Evolutionary conservation across 2,888 invertebrate species (phyloP).

Genomic region (Spialia ferax): DNA sequence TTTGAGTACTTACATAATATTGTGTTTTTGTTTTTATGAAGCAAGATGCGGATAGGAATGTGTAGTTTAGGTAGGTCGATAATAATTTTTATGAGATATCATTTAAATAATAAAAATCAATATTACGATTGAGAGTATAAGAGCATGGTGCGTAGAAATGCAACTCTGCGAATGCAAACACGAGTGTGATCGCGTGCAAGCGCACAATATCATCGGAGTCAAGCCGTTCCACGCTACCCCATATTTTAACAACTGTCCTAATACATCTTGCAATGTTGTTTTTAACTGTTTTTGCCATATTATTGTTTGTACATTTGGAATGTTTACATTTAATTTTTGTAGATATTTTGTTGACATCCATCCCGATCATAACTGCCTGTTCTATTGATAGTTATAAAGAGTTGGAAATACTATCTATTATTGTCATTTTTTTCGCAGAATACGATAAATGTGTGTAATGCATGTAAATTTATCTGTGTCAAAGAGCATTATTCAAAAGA

Average conservation of each 20-base stretch:
- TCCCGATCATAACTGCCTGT: slow-evolving; percentile 20
- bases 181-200: slow-evolving; percentile 76
- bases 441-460: slow-evolving; percentile 48
- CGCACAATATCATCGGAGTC: slow-evolving; percentile 75
- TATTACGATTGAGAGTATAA: slow-evolving; percentile 38
- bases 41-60: too few relatives aligned
- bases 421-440: not conserved
- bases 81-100: slow-evolving; percentile 18
- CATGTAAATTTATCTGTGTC: slow-evolving; percentile 87
- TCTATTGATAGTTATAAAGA: slow-evolving; percentile 9
- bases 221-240: slow-evolving; percentile 79
- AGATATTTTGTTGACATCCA: slow-evolving; percentile 54
- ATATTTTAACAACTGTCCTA: slow-evolving; percentile 87
- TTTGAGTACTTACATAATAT: not conserved
- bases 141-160: slow-evolving; percentile 41
- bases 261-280: slow-evolving; percentile 87
- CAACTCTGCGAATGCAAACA: slow-evolving; percentile 59
- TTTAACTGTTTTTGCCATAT: slow-evolving; percentile 84
- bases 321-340: slow-evolving; percentile 84
- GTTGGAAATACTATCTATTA: not conserved
- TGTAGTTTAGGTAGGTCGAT: not conserved
- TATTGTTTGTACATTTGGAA: slow-evolving; percentile 79
- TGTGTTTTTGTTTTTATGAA: not conserved
- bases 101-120: slow-evolving; percentile 44
- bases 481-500: slow-evolving; percentile 51